Evolutionary conservation across 2,797 vertebrate species (phyloP).

Genomic region (Myotis daubentonii): DNA sequence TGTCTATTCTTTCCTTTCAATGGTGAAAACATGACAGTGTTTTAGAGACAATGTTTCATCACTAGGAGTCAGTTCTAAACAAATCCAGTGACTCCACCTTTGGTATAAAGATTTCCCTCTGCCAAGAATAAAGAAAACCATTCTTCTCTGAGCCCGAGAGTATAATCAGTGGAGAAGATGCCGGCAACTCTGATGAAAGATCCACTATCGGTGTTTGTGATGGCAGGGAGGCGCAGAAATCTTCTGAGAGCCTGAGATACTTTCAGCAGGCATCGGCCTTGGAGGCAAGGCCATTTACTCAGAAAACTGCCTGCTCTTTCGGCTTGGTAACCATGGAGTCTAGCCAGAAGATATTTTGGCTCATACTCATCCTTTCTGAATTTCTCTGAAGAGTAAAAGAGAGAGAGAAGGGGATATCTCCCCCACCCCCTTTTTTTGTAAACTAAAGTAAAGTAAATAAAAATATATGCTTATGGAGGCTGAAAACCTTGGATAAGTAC

Average conservation of each 20-base stretch:
- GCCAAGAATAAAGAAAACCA: constrained; percentile 68
- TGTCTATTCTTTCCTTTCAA: not conserved
- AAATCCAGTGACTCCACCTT: not conserved
- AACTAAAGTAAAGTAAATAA: constrained; percentile 69
- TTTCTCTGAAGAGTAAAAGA: constrained; percentile 33
- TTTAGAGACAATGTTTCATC: not conserved
- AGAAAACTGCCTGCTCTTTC: constrained; percentile 77
- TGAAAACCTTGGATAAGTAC: constrained; percentile 73
- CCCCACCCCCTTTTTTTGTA: constrained; percentile 27
- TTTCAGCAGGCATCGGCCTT: constrained; percentile 74
- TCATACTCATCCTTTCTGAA: constrained; percentile 38
- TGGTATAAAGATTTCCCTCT: constrained; percentile 10
- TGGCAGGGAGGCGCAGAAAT: constrained; percentile 67
- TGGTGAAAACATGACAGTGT: not conserved
- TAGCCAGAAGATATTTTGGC: constrained; percentile 73
- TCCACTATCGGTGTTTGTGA: constrained; percentile 66
- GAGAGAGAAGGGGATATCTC: not conserved
- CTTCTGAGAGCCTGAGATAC: constrained; percentile 62
- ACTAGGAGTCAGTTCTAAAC: not conserved
- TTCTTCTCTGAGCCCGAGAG: constrained; percentile 57
- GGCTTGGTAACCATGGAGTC: constrained; percentile 66
- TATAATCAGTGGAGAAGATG: constrained; percentile 50
- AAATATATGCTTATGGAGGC: constrained; percentile 54
- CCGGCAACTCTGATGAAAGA: constrained; percentile 63
- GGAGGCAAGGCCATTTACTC: constrained; percentile 68